These are phyloP conservation scores for Rhagium mordax DNA, from an alignment of 2,888 invertebrate species.

Conservation along the genomic window DNA sequence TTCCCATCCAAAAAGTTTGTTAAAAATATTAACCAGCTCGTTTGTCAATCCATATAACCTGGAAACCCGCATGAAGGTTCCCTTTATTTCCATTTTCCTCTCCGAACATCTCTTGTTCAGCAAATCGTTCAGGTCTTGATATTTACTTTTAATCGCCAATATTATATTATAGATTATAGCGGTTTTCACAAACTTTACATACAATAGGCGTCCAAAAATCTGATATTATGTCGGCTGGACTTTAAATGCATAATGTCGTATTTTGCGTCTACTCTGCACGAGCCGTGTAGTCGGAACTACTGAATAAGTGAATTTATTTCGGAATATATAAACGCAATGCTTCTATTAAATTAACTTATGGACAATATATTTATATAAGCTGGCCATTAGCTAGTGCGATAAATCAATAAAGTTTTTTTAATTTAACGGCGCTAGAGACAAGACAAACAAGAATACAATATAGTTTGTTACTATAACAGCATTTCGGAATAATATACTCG, in stretches of 20 bases:
- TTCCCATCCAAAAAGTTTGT: slow-evolving; percentile 18
- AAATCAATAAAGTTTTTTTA: too few species aligned
- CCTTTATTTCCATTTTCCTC: neutral
- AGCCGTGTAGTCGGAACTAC: too few species aligned
- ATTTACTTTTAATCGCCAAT: slow-evolving; percentile 4
- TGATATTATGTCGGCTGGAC: neutral
- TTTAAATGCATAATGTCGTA: neutral
- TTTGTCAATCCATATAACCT: neutral
- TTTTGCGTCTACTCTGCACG: too few species aligned
- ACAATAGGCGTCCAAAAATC: neutral
- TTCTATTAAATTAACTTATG: too few species aligned
- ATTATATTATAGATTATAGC: neutral
- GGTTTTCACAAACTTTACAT: neutral
- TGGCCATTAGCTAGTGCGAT: too few species aligned
- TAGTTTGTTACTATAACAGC: too few species aligned
- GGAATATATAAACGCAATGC: too few species aligned
- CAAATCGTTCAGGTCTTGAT: neutral
- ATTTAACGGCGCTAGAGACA: too few species aligned
- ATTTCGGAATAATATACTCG: too few species aligned
- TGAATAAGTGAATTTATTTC: too few species aligned
- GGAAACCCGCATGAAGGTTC: neutral
- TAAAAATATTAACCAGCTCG: neutral
- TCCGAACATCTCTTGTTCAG: neutral
- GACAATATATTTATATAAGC: too few species aligned
- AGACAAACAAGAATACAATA: too few species aligned